Percentiles rank a stretch among this genome's conserved stretches.
Evolutionary conservation across 2,888 invertebrate genomes (phyloP).

Genomic region (Ceriagrion tenellum): DNA sequence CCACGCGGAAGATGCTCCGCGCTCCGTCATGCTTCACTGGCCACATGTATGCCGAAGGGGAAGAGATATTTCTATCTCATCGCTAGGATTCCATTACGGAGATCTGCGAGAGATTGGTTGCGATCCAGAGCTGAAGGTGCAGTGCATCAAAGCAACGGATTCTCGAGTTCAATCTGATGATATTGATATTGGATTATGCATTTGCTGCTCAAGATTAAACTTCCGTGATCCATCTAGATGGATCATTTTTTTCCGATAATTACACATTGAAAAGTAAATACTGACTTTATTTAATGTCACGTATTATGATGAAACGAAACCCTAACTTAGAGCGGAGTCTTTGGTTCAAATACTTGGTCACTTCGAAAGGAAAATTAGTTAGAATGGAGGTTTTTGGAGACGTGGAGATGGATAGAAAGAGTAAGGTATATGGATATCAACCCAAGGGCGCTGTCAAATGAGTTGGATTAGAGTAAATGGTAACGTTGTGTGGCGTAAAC

Average conservation of each 20-base stretch:
- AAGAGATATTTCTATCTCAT: background rate
- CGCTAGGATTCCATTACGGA: slow-evolving; percentile 6
- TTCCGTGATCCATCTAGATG: background rate
- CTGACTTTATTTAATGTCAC: too few species aligned
- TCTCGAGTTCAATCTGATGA: background rate
- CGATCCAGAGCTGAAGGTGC: background rate
- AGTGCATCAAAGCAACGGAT: background rate
- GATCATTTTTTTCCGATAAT: background rate
- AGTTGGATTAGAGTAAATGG: too few species aligned
- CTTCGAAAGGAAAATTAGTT: too few species aligned
- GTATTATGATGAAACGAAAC: too few species aligned
- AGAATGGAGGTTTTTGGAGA: too few species aligned
- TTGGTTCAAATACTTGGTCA: too few species aligned
- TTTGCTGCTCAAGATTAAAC: background rate
- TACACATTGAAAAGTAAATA: background rate
- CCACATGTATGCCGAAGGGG: background rate
- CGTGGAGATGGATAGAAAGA: too few species aligned
- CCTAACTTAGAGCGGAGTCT: too few species aligned
- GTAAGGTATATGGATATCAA: too few species aligned
- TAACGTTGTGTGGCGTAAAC: too few species aligned
- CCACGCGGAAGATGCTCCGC: background rate
- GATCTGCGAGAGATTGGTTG: background rate
- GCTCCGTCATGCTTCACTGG: background rate
- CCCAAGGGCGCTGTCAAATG: too few species aligned
- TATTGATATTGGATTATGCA: background rate